These are phyloP conservation scores for Melanostoma scalare DNA, from an alignment of 2,888 invertebrate genomes.

Conservation along the genomic window DNA sequence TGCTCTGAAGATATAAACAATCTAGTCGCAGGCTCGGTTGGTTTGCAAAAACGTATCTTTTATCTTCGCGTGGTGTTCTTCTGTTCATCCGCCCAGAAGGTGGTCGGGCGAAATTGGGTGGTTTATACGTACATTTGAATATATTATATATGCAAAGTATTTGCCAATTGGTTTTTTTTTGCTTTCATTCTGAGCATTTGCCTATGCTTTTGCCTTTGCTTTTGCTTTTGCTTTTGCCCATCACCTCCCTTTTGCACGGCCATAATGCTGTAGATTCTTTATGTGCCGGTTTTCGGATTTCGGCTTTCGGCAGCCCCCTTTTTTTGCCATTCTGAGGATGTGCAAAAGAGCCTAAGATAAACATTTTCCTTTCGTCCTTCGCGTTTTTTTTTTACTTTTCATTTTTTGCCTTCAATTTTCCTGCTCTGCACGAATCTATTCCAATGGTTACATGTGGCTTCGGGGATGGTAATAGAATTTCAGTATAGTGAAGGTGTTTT, in stretches of 20 bases:
- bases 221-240: conserved; percentile 74
- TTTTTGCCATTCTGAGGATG: conserved; percentile 75
- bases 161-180: conserved; percentile 82
- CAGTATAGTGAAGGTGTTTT: conserved; percentile 71
- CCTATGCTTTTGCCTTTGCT: not conserved
- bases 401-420: conserved; percentile 74
- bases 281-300: conserved; percentile 75
- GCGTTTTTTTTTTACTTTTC: conserved; percentile 21
- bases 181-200: too few relatives aligned
- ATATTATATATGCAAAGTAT: conserved; percentile 82
- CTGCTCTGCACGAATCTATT: conserved; percentile 57
- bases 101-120: conserved; percentile 70
- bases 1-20: conserved; percentile 66
- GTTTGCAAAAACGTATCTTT: conserved; percentile 70
- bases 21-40: conserved; percentile 60
- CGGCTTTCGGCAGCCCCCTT: conserved; percentile 70
- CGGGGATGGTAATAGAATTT: conserved; percentile 71
- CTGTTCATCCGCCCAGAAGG: conserved; percentile 60
- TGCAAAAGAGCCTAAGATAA: conserved; percentile 81
- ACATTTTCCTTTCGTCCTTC: conserved; percentile 70
- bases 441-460: conserved; percentile 70
- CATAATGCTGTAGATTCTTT: conserved; percentile 74
- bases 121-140: conserved; percentile 76
- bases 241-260: conserved; percentile 77
- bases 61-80: conserved; percentile 53